phyloP scores from a whole-genome alignment of 2,888 invertebrate genomes.

The Maniola hyperantus region DNA sequence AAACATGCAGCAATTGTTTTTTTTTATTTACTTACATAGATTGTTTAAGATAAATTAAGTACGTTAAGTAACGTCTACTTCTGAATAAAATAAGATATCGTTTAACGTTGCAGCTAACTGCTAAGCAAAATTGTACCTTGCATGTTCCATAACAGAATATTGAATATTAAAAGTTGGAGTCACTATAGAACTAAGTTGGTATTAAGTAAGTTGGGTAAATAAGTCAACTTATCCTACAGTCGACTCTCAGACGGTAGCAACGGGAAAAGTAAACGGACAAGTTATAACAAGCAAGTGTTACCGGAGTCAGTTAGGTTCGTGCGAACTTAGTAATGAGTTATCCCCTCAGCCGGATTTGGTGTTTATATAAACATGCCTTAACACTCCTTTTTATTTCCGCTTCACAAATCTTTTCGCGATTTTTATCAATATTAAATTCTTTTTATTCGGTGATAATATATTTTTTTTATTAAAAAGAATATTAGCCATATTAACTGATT shows the following conservation, averaged over 20 bases:
- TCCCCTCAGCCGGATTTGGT: constrained; percentile 43
- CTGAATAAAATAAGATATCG: too few species aligned
- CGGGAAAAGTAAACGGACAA: constrained; percentile 33
- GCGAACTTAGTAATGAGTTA: constrained; percentile 73
- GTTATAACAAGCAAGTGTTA: constrained; percentile 63
- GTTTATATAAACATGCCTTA: constrained; percentile 23
- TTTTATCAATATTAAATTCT: not conserved
- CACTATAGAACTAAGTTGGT: constrained; percentile 14
- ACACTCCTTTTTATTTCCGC: not conserved
- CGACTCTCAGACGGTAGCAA: constrained; percentile 22
- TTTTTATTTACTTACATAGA: too few species aligned
- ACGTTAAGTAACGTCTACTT: too few species aligned
- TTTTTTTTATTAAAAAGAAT: too few species aligned
- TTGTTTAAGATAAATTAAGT: too few species aligned
- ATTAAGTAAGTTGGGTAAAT: constrained; percentile 21
- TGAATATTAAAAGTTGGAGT: constrained; percentile 17
- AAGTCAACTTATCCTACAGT: constrained; percentile 19
- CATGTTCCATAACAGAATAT: constrained; percentile 11
- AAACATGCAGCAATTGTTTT: too few species aligned
- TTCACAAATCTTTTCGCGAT: not conserved
- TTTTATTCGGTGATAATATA: not conserved
- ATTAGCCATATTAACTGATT: too few species aligned
- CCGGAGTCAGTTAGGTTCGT: constrained; percentile 51
- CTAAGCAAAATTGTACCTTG: not conserved
- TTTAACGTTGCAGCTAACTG: not conserved